Percentiles rank a stretch among this genome's conserved stretches.
These are phyloP conservation scores for Neocrepidodera transversa DNA, from an alignment of 2,888 invertebrate genomes.

Conservation along the genomic window DNA sequence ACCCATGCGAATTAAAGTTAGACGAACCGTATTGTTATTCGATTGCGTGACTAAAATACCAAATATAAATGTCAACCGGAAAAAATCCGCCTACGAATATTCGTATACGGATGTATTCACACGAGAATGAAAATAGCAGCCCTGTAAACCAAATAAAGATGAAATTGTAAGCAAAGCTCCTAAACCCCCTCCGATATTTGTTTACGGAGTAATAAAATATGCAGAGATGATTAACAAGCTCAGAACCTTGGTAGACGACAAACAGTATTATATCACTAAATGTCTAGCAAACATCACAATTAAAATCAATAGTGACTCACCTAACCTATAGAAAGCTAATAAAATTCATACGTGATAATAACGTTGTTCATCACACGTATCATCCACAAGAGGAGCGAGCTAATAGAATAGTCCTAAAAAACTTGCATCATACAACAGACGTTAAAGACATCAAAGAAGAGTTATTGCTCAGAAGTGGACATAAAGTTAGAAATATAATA, in stretches of 20 bases:
- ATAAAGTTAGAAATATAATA: slow-evolving; percentile 5
- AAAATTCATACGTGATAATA: slow-evolving; percentile 1
- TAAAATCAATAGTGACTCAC: background rate
- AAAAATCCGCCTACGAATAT: no score
- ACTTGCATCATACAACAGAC: slow-evolving; percentile 4
- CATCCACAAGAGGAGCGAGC: background rate
- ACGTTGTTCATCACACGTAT: background rate
- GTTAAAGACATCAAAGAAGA: slow-evolving; percentile 7
- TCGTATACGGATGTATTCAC: no score
- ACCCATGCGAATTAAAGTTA: no score
- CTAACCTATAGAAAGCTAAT: slow-evolving; percentile 1
- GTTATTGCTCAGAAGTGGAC: slow-evolving; percentile 1
- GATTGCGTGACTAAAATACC: no score
- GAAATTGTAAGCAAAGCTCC: slow-evolving; percentile 6
- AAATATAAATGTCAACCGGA: no score
- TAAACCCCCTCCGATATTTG: background rate
- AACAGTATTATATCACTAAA: slow-evolving; percentile 6
- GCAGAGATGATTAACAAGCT: background rate
- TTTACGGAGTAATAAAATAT: background rate
- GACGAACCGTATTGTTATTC: no score
- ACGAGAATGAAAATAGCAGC: background rate
- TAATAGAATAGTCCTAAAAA: slow-evolving; percentile 4
- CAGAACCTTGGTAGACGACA: background rate
- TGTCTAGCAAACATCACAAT: background rate
- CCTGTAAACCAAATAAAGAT: background rate